phyloP scores from a whole-genome alignment of 2,113 vertebrate species.

The Dromas ardeola region DNA sequence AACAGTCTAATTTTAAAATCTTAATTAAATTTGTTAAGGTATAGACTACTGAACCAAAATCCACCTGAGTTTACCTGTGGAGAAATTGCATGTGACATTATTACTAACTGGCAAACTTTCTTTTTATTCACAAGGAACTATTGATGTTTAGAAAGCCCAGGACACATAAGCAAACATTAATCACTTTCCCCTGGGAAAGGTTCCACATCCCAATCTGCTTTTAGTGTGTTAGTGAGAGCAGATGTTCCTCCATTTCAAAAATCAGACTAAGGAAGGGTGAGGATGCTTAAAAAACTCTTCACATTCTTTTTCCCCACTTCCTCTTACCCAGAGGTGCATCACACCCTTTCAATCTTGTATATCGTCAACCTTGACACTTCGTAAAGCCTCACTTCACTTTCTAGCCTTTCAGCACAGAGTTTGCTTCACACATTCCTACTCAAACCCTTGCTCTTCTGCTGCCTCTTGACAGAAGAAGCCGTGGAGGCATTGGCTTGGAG shows the following conservation, averaged over 20 bases:
- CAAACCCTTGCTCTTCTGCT: background rate
- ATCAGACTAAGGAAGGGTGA: background rate
- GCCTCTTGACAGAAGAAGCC: slow-evolving; percentile 18
- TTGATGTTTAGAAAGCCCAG: background rate
- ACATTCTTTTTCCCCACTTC: background rate
- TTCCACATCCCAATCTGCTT: background rate
- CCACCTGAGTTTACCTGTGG: background rate
- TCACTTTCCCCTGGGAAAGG: background rate
- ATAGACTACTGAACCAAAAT: background rate
- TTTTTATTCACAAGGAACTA: background rate
- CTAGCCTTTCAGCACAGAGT: slow-evolving; percentile 1
- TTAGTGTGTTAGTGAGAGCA: background rate
- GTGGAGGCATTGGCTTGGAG: background rate
- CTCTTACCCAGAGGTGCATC: background rate
- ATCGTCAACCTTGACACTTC: background rate
- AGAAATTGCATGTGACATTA: background rate
- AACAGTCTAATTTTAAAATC: background rate
- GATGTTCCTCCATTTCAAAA: background rate
- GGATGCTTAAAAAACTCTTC: background rate
- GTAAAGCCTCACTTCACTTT: background rate
- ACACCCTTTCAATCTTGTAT: background rate
- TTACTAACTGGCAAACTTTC: background rate
- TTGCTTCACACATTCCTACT: slow-evolving; percentile 9
- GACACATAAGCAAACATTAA: background rate
- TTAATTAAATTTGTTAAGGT: background rate